phyloP scores from a whole-genome alignment of 2,888 invertebrate species.

The Tipula helvola region DNA sequence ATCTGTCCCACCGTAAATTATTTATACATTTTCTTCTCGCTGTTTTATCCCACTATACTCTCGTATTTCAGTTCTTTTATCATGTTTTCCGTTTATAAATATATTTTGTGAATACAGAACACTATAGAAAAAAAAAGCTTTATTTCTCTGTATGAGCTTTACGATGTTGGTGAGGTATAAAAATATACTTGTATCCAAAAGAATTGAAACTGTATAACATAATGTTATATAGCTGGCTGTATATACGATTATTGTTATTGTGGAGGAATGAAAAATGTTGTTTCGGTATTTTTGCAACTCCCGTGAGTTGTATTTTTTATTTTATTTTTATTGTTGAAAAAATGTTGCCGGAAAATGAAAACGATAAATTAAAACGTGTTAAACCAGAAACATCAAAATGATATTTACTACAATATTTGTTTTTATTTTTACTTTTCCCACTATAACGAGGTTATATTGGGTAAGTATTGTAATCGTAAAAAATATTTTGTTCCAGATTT shows the following conservation, averaged over 20 bases:
- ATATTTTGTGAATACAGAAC: not conserved
- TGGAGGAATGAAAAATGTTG: not conserved
- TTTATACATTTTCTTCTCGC: not conserved
- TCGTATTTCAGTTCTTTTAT: not conserved
- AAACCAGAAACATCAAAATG: not conserved
- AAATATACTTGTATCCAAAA: not conserved
- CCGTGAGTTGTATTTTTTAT: not conserved
- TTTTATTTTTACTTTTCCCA: not conserved
- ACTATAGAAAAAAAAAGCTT: not conserved
- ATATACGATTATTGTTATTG: not conserved
- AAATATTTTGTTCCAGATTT: too few species aligned
- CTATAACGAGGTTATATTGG: too few species aligned
- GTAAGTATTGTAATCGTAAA: too few species aligned
- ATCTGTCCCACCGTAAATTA: not conserved
- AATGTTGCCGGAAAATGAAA: not conserved
- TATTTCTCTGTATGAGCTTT: not conserved
- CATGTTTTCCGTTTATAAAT: not conserved
- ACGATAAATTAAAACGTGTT: slow-evolving; percentile 4
- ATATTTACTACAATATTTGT: not conserved
- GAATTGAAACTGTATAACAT: not conserved
- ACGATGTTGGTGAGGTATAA: not conserved
- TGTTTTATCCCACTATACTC: not conserved
- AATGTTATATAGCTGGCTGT: not conserved
- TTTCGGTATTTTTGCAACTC: not conserved
- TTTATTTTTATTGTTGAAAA: not conserved